Conservation (phyloP, 2,888 invertebrate species). For the Rhagonycha fulva region DNA sequence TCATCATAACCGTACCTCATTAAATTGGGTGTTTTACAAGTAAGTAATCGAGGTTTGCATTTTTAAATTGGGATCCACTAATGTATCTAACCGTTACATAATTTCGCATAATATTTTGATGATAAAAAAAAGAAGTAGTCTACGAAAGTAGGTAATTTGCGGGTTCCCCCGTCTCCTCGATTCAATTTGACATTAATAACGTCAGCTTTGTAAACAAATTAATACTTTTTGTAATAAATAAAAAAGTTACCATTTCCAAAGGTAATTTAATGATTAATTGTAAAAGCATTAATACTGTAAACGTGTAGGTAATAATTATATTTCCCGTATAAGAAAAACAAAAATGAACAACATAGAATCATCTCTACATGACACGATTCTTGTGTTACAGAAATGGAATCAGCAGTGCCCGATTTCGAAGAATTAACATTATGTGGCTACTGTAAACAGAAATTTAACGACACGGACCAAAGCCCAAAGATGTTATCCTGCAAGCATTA, state of each 20-base stretch:
- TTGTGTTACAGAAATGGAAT: slow-evolving; percentile 60
- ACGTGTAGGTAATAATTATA: neutral
- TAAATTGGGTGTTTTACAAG: neutral
- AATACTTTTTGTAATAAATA: neutral
- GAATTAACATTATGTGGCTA: slow-evolving; percentile 76
- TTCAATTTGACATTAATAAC: neutral
- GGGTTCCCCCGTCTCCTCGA: neutral
- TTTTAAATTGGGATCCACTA: neutral
- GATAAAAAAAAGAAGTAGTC: neutral
- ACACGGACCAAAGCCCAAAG: slow-evolving; percentile 73
- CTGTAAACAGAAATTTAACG: slow-evolving; percentile 77
- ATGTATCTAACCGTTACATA: neutral
- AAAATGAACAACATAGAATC: neutral
- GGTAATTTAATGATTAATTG: neutral
- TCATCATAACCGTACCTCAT: neutral
- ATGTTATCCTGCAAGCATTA: slow-evolving; percentile 76
- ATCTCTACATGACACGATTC: neutral
- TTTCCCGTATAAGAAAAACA: neutral
- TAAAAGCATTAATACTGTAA: neutral
- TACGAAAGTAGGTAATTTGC: neutral
- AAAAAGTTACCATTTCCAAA: neutral
- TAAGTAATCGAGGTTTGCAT: neutral
- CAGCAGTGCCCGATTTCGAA: slow-evolving; percentile 70
- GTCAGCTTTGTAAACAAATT: neutral
- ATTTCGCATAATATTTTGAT: neutral